Base-by-base conservation (phyloP, 2,113 vertebrate species). In the Gnathochromis pfefferi region DNA sequence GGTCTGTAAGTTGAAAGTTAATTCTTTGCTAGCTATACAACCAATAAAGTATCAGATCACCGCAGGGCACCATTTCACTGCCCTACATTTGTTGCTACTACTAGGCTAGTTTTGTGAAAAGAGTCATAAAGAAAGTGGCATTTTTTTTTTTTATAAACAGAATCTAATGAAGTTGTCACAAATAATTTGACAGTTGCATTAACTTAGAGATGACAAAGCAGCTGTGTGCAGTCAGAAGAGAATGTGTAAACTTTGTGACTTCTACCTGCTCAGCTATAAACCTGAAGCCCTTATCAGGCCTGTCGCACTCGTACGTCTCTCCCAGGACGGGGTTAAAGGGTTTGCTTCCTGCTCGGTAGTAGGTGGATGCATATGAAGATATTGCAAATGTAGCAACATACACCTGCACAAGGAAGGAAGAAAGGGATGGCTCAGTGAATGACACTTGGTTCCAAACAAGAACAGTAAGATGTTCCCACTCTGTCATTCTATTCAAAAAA, bases 261-360 rank as follows among this genome's bases (percentile, higher is more conserved):
- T 81, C 2, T 93, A 99, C 99, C 98, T 99, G 99, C 81, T 99
- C 99, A 2, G 98, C 97, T 91, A 99, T 98, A 93, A 97, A 99
- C 65, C 89, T 96, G 97, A 98, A 98, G 90, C 97, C 97, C 84
- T 97, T 97, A 91, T 99, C 98, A 70, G 98, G 97, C 35, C 97
- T 96, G 85, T 97, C 92, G 88, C 97, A 98, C 95, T 99, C 99
- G 6, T 97, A 99, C 0, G 98, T 99, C 94, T 99, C 99, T 94
- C 98, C 99, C 47, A 99, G 97, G 49, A 99, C 97, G 0, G 99
- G 99, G 90, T 99, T 99, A 89, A 99, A 99, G 9, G 99, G 99
- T 89, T 99, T 99, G 93, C 98, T 98, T 81, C 97, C 98, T 17
- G 98, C 98, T 86, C 98, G 95, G 92, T 97, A 97, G 94, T 97